A percentile compares a stretch with the other conserved stretches of the same genome.
These are phyloP conservation scores for Cyclophora albipunctata DNA, from an alignment of 2,888 invertebrate genomes.

Conservation along the genomic window DNA sequence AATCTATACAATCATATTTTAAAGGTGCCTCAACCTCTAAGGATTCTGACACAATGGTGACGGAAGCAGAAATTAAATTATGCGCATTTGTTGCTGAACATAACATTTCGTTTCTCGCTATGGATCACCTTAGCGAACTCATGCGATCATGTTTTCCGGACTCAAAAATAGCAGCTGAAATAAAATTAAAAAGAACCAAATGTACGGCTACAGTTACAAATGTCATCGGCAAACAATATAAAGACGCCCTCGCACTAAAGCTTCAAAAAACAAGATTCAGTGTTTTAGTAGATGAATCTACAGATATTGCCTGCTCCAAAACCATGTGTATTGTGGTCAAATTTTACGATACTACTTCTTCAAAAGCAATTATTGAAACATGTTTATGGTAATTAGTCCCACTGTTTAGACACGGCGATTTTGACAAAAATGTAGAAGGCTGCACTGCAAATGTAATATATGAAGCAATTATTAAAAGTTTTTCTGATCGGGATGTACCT, in stretches of 20 bases:
- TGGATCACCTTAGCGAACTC: slow-evolving; percentile 15
- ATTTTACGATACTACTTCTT: slow-evolving; percentile 17
- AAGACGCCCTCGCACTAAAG: slow-evolving; percentile 20
- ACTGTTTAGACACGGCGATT: slow-evolving; percentile 3
- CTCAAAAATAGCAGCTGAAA: slow-evolving; percentile 20
- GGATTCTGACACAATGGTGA: too few relatives aligned
- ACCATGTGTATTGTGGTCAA: slow-evolving; percentile 22
- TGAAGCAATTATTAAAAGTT: slow-evolving; percentile 6
- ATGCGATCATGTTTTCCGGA: slow-evolving; percentile 24
- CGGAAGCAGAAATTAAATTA: slow-evolving; percentile 19
- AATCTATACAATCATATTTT: too few relatives aligned
- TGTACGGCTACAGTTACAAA: slow-evolving; percentile 19
- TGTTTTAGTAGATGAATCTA: slow-evolving; percentile 26
- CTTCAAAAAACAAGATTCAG: slow-evolving; percentile 21
- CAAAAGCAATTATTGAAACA: slow-evolving; percentile 15
- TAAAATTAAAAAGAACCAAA: slow-evolving; percentile 23
- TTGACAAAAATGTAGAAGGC: slow-evolving; percentile 2
- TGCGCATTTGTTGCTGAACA: slow-evolving; percentile 25
- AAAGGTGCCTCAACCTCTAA: too few relatives aligned
- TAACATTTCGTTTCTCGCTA: slow-evolving; percentile 22
- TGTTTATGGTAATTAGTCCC: slow-evolving; percentile 14
- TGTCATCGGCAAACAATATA: slow-evolving; percentile 17
- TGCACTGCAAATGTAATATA: slow-evolving; percentile 6
- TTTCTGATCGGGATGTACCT: slow-evolving; percentile 6
- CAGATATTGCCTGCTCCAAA: slow-evolving; percentile 25